Conservation (phyloP, 2,797 vertebrate genomes). For the Platyrinchus mystaceus region DNA sequence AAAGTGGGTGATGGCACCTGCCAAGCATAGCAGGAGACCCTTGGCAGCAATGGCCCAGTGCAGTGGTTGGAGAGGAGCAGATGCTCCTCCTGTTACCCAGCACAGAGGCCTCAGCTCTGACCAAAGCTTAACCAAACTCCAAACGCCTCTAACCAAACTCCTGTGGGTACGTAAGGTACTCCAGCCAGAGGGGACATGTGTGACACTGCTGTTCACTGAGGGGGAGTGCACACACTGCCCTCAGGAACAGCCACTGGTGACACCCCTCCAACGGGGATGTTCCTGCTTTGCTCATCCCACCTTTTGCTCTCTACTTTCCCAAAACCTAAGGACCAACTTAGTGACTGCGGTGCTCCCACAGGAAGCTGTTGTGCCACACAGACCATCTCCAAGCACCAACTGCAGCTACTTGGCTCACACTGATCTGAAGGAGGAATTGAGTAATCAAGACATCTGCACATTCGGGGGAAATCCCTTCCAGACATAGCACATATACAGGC, state of each 20-base stretch:
- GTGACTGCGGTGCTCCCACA: neutral
- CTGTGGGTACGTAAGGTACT: fast-evolving
- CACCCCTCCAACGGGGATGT: fast-evolving
- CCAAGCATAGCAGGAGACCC: neutral
- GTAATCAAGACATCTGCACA: neutral
- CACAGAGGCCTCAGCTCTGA: neutral
- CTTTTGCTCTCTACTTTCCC: neutral
- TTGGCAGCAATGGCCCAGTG: neutral
- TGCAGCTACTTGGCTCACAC: neutral
- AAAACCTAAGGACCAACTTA: neutral
- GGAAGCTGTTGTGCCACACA: neutral
- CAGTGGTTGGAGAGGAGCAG: neutral
- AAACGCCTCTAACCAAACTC: neutral
- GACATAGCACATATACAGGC: neutral
- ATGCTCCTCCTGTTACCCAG: neutral
- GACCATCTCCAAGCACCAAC: neutral
- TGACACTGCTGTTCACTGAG: neutral
- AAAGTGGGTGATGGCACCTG: neutral
- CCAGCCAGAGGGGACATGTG: neutral
- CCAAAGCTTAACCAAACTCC: neutral
- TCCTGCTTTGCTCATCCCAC: neutral
- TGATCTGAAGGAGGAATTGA: neutral
- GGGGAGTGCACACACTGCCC: neutral
- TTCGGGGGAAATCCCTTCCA: neutral
- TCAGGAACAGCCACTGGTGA: neutral